Conservation (phyloP, 2,888 invertebrate species). For the Rotaria magnacalcarata region DNA sequence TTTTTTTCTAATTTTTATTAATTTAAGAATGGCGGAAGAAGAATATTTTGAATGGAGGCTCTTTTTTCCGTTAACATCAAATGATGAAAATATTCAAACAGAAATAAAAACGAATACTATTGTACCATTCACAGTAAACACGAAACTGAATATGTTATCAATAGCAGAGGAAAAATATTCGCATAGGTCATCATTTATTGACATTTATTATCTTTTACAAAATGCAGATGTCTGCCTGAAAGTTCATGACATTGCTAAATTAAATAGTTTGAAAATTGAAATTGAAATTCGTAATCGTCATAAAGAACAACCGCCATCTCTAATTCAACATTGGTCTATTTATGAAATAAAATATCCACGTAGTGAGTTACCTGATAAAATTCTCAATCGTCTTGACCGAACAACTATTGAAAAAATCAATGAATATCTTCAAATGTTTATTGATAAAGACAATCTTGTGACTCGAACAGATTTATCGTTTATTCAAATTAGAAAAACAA, state of each 20-base stretch:
- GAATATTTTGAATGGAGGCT: not conserved
- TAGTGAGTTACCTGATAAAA: not conserved
- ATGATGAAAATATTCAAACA: not conserved
- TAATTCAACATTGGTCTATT: not conserved
- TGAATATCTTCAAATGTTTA: not conserved
- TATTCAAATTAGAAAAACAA: not conserved
- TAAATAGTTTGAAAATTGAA: not conserved
- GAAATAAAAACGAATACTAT: not conserved
- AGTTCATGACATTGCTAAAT: not conserved
- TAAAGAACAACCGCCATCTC: not conserved
- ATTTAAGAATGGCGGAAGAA: not conserved
- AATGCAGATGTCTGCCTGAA: not conserved
- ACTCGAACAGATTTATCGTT: not conserved
- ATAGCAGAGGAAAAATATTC: not conserved
- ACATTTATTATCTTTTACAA: not conserved
- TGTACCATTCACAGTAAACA: not conserved
- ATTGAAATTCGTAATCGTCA: slow-evolving; percentile 12
- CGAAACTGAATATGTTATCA: not conserved
- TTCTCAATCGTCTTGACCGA: not conserved
- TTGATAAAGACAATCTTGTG: not conserved
- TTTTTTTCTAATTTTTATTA: not conserved
- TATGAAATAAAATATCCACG: not conserved
- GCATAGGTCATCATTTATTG: not conserved
- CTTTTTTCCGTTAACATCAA: not conserved
- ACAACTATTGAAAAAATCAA: not conserved